These are phyloP conservation scores for Pardosa pseudoannulata DNA, from an alignment of 2,888 invertebrate species.

Conservation along the genomic window DNA sequence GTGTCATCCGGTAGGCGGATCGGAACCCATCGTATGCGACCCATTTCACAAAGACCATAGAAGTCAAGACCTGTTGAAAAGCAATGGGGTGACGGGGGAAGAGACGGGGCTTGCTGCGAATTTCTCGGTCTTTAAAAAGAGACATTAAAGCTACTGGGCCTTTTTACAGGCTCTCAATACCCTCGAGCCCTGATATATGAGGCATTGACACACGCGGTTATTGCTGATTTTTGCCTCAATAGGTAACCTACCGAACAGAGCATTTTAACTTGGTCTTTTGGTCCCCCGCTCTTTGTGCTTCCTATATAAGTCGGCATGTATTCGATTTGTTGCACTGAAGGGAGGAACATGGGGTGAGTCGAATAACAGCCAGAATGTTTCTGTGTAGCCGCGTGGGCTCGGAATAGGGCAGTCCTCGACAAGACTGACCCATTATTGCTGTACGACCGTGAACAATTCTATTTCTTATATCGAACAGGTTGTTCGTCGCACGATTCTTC, in stretches of 20 bases:
- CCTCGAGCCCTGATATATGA: neutral
- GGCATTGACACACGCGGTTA: neutral
- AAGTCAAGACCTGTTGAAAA: slow-evolving; percentile 69
- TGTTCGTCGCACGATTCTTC: too few relatives aligned
- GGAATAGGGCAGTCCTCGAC: neutral
- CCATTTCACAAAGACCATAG: slow-evolving; percentile 70
- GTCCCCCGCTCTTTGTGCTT: too few relatives aligned
- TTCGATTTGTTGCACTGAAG: neutral
- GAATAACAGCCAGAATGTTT: neutral
- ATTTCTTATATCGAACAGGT: neutral
- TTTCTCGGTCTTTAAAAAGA: slow-evolving; percentile 5
- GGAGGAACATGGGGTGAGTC: neutral
- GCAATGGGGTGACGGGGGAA: slow-evolving; percentile 38
- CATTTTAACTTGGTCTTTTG: neutral
- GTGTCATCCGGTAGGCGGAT: slow-evolving; percentile 41
- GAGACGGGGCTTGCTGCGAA: slow-evolving; percentile 3
- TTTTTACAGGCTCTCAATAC: neutral
- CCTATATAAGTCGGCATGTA: neutral
- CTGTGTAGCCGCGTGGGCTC: neutral
- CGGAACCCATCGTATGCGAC: slow-evolving; percentile 53
- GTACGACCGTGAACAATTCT: neutral
- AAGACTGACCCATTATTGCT: neutral
- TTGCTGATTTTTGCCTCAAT: neutral
- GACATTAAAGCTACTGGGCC: neutral
- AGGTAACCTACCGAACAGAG: neutral